These are phyloP conservation scores for Anagrus nilaparvatae DNA, from an alignment of 1,140 invertebrate genomes.

Conservation along the genomic window DNA sequence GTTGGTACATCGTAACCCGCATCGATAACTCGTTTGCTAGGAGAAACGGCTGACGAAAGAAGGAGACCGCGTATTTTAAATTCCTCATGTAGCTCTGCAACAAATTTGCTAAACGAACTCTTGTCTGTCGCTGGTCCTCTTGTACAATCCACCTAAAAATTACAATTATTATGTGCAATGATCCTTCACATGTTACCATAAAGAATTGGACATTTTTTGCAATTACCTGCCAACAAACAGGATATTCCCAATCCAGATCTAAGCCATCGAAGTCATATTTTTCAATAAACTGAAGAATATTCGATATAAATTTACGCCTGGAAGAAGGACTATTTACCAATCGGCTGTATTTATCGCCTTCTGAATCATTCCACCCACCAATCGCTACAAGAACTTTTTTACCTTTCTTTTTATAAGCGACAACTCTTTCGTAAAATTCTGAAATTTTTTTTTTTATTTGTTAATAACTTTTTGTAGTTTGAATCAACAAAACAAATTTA, in stretches of 20 bases:
- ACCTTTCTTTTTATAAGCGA: slow-evolving; percentile 42
- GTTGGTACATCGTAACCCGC: slow-evolving; percentile 55
- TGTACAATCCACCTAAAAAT: slow-evolving; percentile 56
- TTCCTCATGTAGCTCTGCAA: slow-evolving; percentile 58
- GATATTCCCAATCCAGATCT: slow-evolving; percentile 59
- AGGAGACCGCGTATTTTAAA: slow-evolving; percentile 61
- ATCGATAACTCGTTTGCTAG: slow-evolving; percentile 70
- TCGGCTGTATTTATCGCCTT: slow-evolving; percentile 51
- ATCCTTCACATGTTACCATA: not conserved
- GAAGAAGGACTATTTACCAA: slow-evolving; percentile 43
- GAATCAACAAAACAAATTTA: slow-evolving; percentile 4
- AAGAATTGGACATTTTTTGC: not conserved
- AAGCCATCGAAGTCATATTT: slow-evolving; percentile 52
- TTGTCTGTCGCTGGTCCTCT: slow-evolving; percentile 69
- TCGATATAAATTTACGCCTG: slow-evolving; percentile 42
- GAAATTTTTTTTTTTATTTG: slow-evolving; percentile 7
- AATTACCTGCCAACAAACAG: slow-evolving; percentile 50
- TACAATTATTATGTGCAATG: too few relatives aligned
- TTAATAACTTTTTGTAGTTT: not conserved
- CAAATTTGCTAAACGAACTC: slow-evolving; percentile 56
- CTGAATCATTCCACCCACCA: slow-evolving; percentile 56
- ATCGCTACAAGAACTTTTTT: slow-evolving; percentile 52
- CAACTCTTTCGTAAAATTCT: slow-evolving; percentile 51
- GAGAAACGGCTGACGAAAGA: slow-evolving; percentile 74
- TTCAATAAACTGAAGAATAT: slow-evolving; percentile 45